phyloP scores from a whole-genome alignment of 2,113 vertebrate species.

The Phrynosoma blainvillii region DNA sequence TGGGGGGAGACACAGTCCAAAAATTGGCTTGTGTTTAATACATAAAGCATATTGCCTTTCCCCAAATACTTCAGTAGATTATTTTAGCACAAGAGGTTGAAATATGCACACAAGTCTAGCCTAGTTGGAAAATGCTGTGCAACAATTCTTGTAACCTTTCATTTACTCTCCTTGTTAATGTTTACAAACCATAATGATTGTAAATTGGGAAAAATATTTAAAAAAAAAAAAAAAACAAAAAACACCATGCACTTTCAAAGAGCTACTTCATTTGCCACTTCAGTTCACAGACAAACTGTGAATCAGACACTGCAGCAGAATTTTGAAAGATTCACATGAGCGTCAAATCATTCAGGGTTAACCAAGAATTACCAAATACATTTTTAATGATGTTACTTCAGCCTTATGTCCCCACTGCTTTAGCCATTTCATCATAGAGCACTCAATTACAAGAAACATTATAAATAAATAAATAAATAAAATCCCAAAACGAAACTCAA shows the following conservation, averaged over 20 bases:
- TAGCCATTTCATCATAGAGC: not conserved
- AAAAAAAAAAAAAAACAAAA: no score
- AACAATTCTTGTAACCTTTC: conserved; percentile 41
- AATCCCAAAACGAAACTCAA: not conserved
- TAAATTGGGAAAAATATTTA: not conserved
- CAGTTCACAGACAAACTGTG: conserved; percentile 6
- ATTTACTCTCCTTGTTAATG: not conserved
- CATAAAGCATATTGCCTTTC: conserved; percentile 5
- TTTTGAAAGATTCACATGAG: not conserved
- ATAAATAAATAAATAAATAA: not conserved
- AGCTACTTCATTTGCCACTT: conserved; percentile 8
- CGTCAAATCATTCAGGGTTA: conserved; percentile 34
- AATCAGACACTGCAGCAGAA: not conserved
- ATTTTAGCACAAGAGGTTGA: not conserved
- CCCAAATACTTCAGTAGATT: not conserved
- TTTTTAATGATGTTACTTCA: conserved; percentile 8
- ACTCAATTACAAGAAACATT: not conserved
- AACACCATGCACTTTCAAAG: not conserved
- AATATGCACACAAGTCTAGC: conserved; percentile 13
- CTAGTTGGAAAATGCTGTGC: not conserved
- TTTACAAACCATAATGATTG: not conserved
- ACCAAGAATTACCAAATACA: not conserved
- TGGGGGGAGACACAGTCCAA: conserved; percentile 81
- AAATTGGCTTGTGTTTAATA: conserved; percentile 62
- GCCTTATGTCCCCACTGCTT: conserved; percentile 1